A percentile compares a stretch with the other conserved stretches of the same genome.
These are phyloP conservation scores for Acrocyrtus sp. DNA, from an alignment of 2,888 invertebrate species.

Conservation along the genomic window DNA sequence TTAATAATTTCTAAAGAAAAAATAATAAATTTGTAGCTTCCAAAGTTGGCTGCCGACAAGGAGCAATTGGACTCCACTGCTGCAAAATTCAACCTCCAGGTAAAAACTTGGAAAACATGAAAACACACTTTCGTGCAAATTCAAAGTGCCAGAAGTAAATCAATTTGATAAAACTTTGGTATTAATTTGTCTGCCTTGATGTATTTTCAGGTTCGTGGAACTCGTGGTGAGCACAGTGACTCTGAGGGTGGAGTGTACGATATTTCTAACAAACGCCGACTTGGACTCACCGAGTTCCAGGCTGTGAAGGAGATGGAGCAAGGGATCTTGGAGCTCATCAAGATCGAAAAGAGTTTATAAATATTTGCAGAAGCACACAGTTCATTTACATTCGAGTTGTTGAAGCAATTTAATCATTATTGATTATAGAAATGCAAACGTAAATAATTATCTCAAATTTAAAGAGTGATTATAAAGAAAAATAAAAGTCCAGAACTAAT, in stretches of 20 bases:
- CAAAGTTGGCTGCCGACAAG: conserved; percentile 67
- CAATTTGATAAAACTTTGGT: not conserved
- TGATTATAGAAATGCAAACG: too few species aligned
- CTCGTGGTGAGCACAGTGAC: conserved; percentile 70
- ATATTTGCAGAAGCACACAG: too few species aligned
- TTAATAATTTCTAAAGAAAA: too few species aligned
- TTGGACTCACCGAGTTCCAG: conserved; percentile 70
- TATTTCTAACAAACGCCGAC: conserved; percentile 70
- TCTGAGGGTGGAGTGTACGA: conserved; percentile 69
- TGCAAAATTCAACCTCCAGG: conserved; percentile 69
- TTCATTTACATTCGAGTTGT: too few species aligned
- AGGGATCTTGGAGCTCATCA: conserved; percentile 69
- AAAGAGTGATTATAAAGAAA: too few species aligned
- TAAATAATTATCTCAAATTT: too few species aligned
- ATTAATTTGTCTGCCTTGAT: not conserved
- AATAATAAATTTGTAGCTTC: too few species aligned
- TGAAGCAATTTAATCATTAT: too few species aligned
- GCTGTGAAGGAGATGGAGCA: conserved; percentile 70
- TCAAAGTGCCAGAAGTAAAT: not conserved
- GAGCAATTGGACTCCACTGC: conserved; percentile 69
- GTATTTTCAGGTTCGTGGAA: conserved; percentile 65
- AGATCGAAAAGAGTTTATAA: conserved; percentile 66
- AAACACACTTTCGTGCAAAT: too few species aligned
- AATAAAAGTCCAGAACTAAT: too few species aligned
- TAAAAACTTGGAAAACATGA: conserved; percentile 59